These are phyloP conservation scores for Vireo altiloquus DNA, from an alignment of 2,113 vertebrate genomes.

Conservation along the genomic window DNA sequence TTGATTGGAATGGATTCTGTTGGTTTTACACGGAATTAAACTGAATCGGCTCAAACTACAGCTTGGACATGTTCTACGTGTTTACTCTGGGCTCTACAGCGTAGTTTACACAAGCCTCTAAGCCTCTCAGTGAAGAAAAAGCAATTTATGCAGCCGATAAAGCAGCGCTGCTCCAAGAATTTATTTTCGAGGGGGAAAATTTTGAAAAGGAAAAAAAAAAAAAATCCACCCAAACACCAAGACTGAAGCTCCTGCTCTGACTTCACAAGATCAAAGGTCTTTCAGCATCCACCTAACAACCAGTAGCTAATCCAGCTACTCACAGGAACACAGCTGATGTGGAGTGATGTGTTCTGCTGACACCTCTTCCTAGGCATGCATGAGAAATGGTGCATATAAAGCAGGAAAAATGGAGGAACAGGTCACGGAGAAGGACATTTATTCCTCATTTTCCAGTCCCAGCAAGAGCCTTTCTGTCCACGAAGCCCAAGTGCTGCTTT, in stretches of 20 bases:
- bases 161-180: background rate
- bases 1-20: background rate
- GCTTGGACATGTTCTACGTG: background rate
- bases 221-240: background rate
- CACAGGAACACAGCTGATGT: background rate
- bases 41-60: background rate
- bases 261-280: constrained; percentile 31
- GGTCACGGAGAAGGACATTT: background rate
- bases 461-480: background rate
- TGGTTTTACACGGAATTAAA: background rate
- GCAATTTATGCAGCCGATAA: background rate
- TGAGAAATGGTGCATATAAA: background rate
- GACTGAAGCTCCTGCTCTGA: background rate
- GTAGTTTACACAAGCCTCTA: background rate
- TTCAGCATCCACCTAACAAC: background rate
- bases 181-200: background rate
- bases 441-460: background rate
- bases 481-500: background rate
- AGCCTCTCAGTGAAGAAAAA: background rate
- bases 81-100: background rate
- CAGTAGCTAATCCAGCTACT: background rate
- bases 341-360: constrained; percentile 35
- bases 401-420: background rate
- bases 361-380: constrained; percentile 34
- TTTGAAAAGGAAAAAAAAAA: background rate